Conservation (phyloP, 2,888 invertebrate genomes). For the Caenorhabditis macrosperma region DNA sequence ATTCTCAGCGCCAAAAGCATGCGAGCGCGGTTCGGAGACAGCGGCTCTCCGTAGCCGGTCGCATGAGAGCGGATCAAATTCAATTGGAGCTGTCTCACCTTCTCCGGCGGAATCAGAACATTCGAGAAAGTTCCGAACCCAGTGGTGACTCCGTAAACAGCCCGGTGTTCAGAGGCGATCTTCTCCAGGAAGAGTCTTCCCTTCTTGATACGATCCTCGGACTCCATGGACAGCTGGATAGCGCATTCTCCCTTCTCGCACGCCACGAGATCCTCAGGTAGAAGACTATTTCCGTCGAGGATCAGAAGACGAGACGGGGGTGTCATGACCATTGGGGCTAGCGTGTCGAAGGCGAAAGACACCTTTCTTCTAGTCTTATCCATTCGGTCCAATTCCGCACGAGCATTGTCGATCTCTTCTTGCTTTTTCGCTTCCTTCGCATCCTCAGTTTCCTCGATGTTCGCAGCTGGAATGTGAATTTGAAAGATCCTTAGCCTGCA, state of each 20-base stretch:
- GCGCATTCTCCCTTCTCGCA: constrained; percentile 83
- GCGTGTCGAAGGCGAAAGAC: constrained; percentile 50
- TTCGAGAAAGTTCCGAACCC: constrained; percentile 86
- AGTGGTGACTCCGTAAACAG: constrained; percentile 85
- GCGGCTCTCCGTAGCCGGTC: constrained; percentile 85
- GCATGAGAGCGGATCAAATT: constrained; percentile 85
- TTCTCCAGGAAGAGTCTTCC: constrained; percentile 84
- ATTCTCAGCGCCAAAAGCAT: constrained; percentile 85
- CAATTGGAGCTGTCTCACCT: constrained; percentile 83
- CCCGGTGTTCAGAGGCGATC: constrained; percentile 84
- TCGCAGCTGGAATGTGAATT: constrained; percentile 39
- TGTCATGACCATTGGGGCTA: constrained; percentile 31
- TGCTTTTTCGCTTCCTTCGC: constrained; percentile 63
- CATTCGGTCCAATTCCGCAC: constrained; percentile 40
- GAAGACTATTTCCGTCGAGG: constrained; percentile 82
- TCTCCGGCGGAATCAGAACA: constrained; percentile 83
- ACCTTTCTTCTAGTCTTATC: constrained; percentile 55
- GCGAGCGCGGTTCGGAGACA: constrained; percentile 84
- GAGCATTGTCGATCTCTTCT: constrained; percentile 57
- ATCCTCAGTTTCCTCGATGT: constrained; percentile 61
- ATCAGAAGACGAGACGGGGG: constrained; percentile 82
- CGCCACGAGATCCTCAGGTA: constrained; percentile 83
- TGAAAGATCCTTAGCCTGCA: too few species aligned
- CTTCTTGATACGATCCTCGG: constrained; percentile 83
- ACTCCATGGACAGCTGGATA: constrained; percentile 83